phyloP scores from a whole-genome alignment of 2,113 vertebrate genomes.

The Enhydra lutris region DNA sequence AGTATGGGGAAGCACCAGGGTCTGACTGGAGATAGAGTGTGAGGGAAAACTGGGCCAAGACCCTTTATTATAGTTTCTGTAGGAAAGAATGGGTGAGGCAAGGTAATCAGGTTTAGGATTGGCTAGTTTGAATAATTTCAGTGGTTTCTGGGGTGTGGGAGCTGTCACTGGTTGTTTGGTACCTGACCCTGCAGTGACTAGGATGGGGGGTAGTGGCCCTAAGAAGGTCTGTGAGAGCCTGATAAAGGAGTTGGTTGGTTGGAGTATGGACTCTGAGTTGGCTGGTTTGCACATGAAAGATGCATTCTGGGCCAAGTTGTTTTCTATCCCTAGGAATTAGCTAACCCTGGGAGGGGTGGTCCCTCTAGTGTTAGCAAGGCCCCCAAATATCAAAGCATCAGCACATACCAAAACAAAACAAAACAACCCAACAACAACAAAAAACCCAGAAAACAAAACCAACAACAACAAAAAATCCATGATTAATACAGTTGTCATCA shows the following conservation, averaged over 20 bases:
- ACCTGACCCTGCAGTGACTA: not conserved
- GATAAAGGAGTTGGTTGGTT: not conserved
- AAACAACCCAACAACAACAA: no score
- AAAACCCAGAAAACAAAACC: not conserved
- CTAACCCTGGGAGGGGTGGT: not conserved
- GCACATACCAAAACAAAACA: not conserved
- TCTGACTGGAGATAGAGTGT: not conserved
- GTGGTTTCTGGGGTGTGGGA: not conserved
- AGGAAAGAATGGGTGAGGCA: not conserved
- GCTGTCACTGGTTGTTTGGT: not conserved
- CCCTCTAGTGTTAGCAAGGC: not conserved
- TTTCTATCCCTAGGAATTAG: not conserved
- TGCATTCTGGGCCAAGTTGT: not conserved
- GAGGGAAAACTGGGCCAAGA: not conserved
- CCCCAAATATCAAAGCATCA: not conserved
- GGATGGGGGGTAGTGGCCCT: not conserved
- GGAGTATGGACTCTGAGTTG: not conserved
- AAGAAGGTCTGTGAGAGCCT: not conserved
- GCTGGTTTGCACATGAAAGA: not conserved
- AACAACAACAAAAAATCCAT: no score
- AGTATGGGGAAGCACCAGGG: not conserved
- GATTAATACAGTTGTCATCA: not conserved
- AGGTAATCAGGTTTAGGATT: not conserved
- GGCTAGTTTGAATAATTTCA: not conserved
- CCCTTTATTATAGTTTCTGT: not conserved